phyloP scores from a whole-genome alignment of 2,113 vertebrate species.

The Oenanthe melanoleuca region DNA sequence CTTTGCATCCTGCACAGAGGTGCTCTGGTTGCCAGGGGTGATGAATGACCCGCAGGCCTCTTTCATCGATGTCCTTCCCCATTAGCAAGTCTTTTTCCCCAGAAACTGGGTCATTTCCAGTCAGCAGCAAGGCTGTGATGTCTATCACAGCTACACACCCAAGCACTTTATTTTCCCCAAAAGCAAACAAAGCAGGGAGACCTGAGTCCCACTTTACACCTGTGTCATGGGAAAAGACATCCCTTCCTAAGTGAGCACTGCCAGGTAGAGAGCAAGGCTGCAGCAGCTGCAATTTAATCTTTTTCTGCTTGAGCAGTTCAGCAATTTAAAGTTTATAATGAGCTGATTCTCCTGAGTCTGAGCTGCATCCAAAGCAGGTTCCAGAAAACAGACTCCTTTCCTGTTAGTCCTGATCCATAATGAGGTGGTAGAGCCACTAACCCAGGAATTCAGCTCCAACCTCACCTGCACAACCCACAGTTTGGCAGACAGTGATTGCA shows the following conservation, averaged over 20 bases:
- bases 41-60: constrained; percentile 37
- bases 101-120: constrained; percentile 33
- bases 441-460: not conserved
- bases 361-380: constrained; percentile 23
- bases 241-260: not conserved
- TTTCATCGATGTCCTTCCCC: not conserved
- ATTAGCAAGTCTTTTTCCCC: not conserved
- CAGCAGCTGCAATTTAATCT: not conserved
- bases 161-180: not conserved
- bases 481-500: not conserved
- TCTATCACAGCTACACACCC: not conserved
- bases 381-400: not conserved
- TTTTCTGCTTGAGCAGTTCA: not conserved
- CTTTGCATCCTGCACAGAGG: not conserved
- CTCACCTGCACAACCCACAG: not conserved
- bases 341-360: not conserved
- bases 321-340: constrained; percentile 19
- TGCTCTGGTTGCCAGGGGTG: constrained; percentile 35
- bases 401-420: not conserved
- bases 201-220: not conserved
- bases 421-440: not conserved
- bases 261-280: not conserved
- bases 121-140: not conserved
- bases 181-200: not conserved
- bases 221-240: not conserved